Conservation (phyloP, 1,140 invertebrate genomes). For the Pseudomyrmex dendroicus region DNA sequence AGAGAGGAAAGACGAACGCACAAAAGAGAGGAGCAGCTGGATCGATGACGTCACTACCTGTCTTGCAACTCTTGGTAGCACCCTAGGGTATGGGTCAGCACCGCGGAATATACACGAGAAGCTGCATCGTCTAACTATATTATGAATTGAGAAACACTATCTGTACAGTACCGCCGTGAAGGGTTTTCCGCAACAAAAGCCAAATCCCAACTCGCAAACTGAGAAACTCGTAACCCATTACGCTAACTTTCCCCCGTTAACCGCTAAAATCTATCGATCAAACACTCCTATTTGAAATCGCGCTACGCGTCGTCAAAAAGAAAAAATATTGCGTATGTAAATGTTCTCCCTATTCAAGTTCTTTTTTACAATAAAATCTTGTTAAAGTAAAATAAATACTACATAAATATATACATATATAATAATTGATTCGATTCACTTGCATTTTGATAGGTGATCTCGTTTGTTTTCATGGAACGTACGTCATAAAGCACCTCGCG, state of each 20-base stretch:
- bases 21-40: slow-evolving; percentile 77
- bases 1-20: slow-evolving; percentile 58
- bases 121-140: slow-evolving; percentile 44
- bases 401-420: too few relatives aligned
- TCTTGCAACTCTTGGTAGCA: slow-evolving; percentile 75
- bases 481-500: background rate
- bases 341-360: too few relatives aligned
- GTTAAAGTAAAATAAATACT: too few relatives aligned
- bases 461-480: background rate
- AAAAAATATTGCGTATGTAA: too few relatives aligned
- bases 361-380: too few relatives aligned
- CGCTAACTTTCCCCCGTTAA: slow-evolving; percentile 17
- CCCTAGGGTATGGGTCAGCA: slow-evolving; percentile 79
- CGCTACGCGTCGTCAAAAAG: background rate
- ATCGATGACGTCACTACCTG: slow-evolving; percentile 82
- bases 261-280: background rate
- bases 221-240: slow-evolving; percentile 21
- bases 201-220: slow-evolving; percentile 12
- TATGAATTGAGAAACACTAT: slow-evolving; percentile 64
- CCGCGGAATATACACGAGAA: slow-evolving; percentile 48
- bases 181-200: slow-evolving; percentile 41
- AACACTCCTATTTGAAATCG: background rate
- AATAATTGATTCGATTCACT: too few relatives aligned
- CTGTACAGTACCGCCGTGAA: slow-evolving; percentile 9
- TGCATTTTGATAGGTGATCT: too few relatives aligned